These are phyloP conservation scores for Chamaedrilus cognettii DNA, from an alignment of 2,888 invertebrate genomes.

Conservation along the genomic window DNA sequence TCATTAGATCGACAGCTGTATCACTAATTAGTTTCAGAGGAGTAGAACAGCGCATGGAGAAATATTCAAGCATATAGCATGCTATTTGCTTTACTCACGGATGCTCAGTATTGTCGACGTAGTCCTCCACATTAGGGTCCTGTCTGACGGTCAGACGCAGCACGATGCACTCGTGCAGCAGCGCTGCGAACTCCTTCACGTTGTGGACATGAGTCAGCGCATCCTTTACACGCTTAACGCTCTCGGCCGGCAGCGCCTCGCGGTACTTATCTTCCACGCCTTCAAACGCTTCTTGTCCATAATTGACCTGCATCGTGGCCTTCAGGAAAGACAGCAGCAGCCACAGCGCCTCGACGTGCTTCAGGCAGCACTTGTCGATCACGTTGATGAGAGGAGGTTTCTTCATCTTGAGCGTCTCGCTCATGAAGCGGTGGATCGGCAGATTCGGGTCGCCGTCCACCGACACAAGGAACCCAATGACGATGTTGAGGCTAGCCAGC, in stretches of 20 bases:
- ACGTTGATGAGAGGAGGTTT: not conserved
- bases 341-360: conserved; percentile 45
- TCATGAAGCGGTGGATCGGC: conserved; percentile 41
- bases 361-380: conserved; percentile 32
- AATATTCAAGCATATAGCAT: too few relatives aligned
- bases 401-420: conserved; percentile 41
- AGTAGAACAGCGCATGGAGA: too few relatives aligned
- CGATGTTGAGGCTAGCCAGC: conserved; percentile 32
- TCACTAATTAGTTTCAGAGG: too few relatives aligned
- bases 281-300: conserved; percentile 36
- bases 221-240: conserved; percentile 8
- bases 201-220: conserved; percentile 23
- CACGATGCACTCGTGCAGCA: conserved; percentile 35
- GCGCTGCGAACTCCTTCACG: conserved; percentile 21
- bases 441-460: conserved; percentile 23
- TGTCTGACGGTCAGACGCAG: conserved; percentile 24
- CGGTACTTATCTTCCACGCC: conserved; percentile 25
- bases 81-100: conserved; percentile 19
- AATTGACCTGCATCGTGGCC: conserved; percentile 35
- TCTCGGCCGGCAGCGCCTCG: conserved; percentile 17
- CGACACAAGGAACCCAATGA: conserved; percentile 33
- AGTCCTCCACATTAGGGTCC: conserved; percentile 25
- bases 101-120: conserved; percentile 23
- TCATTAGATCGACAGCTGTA: too few relatives aligned
- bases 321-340: conserved; percentile 40